Base-by-base conservation (phyloP, 2,797 vertebrate genomes). In the Xyrichtys novacula region DNA sequence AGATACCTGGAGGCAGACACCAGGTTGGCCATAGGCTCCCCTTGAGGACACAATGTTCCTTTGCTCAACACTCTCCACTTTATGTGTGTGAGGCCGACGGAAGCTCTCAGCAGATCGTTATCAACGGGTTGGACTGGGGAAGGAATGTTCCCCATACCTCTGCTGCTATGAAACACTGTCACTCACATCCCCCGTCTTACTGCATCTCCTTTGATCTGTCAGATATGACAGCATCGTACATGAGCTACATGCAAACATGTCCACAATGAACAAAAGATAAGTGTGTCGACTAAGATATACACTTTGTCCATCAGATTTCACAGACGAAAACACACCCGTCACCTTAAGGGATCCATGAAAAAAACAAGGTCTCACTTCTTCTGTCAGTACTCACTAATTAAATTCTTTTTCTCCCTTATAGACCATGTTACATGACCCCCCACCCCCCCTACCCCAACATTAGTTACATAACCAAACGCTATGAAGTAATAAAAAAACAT, bases 71-170 rank as follows among this genome's bases (percentile, higher is more conserved):
- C 31, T 74, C 48, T 68, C 63, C 39, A 46, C 40, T 66, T 32
- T 44, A 28, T 71, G 69, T 54, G 61, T 34, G 34, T 7, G 65
- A 65, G 70, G 63, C 34, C 28, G 49, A 57, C 23, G 60, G 78
- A 88, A 84, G 65, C 59, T 3, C 69, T 79, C 48, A 8, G 76
- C 10, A 68, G 83, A 85, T 85, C 40, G 64, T 56, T 65, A 88
- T 87, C 85, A 72, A 59, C 20, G 29, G n/a, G 43, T 63, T 53
- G 68, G 25, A 29, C 53, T 2, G 1, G 40, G 28, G 47, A 57
- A 65, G 78, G 75, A 88, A 88, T 85, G 84, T 72, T 70, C 60
- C 42, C 67, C 70, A 72, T 81, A 71, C 75, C 67, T 71, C 84
- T 10, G 65, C 76, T 53, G 74, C 71, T 60, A 20, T 8, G 50